Conservation (phyloP, 2,888 invertebrate genomes). For the Pristionchus exspectatus region DNA sequence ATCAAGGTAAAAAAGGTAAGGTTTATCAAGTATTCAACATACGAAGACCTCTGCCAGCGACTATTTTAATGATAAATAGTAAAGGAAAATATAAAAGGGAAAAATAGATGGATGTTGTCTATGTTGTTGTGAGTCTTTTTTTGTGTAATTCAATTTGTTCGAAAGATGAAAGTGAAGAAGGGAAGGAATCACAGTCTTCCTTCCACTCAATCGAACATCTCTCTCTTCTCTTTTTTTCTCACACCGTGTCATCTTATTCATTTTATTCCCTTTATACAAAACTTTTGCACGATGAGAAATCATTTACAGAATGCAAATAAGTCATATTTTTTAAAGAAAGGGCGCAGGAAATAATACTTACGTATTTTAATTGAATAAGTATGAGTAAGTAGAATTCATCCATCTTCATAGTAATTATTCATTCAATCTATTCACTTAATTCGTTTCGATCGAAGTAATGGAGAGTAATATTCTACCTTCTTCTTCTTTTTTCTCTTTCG, state of each 20-base stretch:
- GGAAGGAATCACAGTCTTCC: background rate
- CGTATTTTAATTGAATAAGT: background rate
- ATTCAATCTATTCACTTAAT: background rate
- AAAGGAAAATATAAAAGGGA: background rate
- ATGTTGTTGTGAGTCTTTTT: background rate
- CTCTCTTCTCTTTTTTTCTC: background rate
- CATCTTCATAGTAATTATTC: background rate
- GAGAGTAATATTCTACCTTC: background rate
- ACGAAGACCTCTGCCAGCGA: too few relatives aligned
- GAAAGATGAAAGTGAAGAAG: background rate
- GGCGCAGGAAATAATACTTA: background rate
- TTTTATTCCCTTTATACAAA: background rate
- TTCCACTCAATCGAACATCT: background rate
- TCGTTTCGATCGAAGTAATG: background rate
- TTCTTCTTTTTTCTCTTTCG: background rate
- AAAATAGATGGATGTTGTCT: background rate
- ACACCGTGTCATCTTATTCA: background rate
- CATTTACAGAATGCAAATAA: background rate
- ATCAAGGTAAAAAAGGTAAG: background rate
- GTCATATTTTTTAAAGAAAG: background rate
- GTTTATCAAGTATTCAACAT: too few relatives aligned
- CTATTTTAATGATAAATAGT: background rate
- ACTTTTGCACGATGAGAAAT: background rate
- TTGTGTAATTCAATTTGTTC: background rate
- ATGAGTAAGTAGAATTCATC: background rate